These are phyloP conservation scores for Mobula hypostoma DNA, from an alignment of 2,113 vertebrate genomes.

Conservation along the genomic window DNA sequence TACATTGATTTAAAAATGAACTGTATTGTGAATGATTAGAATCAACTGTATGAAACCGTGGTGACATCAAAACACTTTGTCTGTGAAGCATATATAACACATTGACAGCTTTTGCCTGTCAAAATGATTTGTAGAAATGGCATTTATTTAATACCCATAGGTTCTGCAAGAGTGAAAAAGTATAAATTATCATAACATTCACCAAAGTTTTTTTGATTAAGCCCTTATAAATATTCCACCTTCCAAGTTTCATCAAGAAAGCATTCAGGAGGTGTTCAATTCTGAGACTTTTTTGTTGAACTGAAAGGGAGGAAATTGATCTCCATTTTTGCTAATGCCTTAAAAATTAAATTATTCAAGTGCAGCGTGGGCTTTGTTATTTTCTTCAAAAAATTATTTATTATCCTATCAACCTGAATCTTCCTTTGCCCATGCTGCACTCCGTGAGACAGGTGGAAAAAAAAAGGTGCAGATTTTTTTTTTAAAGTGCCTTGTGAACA, in stretches of 20 bases:
- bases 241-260: background rate
- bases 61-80: background rate
- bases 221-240: background rate
- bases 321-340: background rate
- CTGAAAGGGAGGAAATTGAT: background rate
- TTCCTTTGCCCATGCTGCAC: background rate
- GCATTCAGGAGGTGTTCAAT: background rate
- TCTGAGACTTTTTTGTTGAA: background rate
- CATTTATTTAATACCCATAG: background rate
- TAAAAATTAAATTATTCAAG: slow-evolving; percentile 5
- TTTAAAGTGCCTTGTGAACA: background rate
- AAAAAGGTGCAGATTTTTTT: background rate
- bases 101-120: background rate
- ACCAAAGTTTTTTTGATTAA: background rate
- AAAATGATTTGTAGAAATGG: background rate
- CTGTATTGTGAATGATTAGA: background rate
- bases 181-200: background rate
- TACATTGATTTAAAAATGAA: background rate
- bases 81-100: background rate
- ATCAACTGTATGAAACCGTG: background rate
- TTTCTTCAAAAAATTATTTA: background rate
- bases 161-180: background rate
- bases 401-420: background rate
- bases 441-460: background rate
- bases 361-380: background rate